Evolutionary conservation across 2,113 vertebrate genomes (phyloP).

Genomic region (Varanus salvator): DNA sequence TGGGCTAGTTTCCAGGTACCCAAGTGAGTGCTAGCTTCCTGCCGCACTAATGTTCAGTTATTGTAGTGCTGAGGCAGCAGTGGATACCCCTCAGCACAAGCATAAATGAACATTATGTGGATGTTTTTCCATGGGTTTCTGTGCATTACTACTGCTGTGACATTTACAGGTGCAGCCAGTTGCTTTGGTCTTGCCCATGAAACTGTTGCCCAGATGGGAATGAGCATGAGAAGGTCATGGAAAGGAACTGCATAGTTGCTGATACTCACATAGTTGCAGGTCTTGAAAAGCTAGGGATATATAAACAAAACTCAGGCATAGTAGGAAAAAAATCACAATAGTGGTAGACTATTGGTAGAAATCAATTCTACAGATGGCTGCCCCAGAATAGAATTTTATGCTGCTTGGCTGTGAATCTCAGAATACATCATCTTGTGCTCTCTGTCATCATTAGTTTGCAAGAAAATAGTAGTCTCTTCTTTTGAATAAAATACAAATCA

Average conservation of each 20-base stretch:
- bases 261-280: neutral
- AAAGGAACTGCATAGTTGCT: neutral
- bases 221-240: neutral
- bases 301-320: neutral
- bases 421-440: neutral
- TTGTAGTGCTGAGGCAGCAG: neutral
- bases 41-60: neutral
- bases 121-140: neutral
- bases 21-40: neutral
- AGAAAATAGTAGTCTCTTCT: neutral
- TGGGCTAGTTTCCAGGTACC: too few relatives aligned
- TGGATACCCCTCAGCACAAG: neutral
- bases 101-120: neutral
- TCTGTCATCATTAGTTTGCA: conserved; percentile 10
- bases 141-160: neutral
- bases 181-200: neutral
- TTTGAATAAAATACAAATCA: conserved; percentile 44
- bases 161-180: neutral
- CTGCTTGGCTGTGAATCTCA: neutral
- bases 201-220: neutral
- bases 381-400: neutral
- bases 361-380: neutral
- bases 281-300: neutral
- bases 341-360: neutral
- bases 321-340: conserved; percentile 2